Evolutionary conservation across 2,113 vertebrate species (phyloP).

Genomic region (Phylloscopus trochiloides): DNA sequence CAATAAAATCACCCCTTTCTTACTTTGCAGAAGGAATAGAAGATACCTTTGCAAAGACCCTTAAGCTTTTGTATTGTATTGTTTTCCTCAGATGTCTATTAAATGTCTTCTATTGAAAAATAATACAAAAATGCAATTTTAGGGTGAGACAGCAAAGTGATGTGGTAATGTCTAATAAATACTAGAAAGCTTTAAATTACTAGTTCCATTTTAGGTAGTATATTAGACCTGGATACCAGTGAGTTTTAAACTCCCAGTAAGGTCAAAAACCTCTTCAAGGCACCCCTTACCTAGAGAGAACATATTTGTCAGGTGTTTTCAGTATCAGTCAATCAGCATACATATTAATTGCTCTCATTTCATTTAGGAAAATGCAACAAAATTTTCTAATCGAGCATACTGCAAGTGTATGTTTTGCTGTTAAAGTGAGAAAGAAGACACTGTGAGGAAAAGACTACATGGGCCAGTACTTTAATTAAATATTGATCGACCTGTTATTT

Average conservation of each 20-base stretch:
- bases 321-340: conserved; percentile 21
- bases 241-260: not conserved
- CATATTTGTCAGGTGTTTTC: conserved; percentile 2
- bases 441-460: conserved; percentile 4
- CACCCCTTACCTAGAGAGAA: not conserved
- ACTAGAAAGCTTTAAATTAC: conserved; percentile 42
- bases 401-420: conserved; percentile 16
- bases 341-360: conserved; percentile 17
- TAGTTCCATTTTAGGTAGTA: conserved; percentile 22
- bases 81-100: conserved; percentile 65
- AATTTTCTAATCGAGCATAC: conserved; percentile 19
- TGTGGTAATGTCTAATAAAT: conserved; percentile 17
- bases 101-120: conserved; percentile 63
- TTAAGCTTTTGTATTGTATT: conserved; percentile 54
- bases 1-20: conserved; percentile 55
- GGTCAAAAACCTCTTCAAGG: conserved; percentile 26
- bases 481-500: not conserved
- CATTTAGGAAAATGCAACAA: conserved; percentile 2
- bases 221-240: conserved; percentile 18
- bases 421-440: conserved; percentile 11
- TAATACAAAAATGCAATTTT: conserved; percentile 33
- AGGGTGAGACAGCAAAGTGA: conserved; percentile 19
- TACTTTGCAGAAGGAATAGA: conserved; percentile 35
- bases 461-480: conserved; percentile 32
- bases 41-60: conserved; percentile 46